phyloP scores from a whole-genome alignment of 1,140 invertebrate genomes.

The Listronotus bonariensis region DNA sequence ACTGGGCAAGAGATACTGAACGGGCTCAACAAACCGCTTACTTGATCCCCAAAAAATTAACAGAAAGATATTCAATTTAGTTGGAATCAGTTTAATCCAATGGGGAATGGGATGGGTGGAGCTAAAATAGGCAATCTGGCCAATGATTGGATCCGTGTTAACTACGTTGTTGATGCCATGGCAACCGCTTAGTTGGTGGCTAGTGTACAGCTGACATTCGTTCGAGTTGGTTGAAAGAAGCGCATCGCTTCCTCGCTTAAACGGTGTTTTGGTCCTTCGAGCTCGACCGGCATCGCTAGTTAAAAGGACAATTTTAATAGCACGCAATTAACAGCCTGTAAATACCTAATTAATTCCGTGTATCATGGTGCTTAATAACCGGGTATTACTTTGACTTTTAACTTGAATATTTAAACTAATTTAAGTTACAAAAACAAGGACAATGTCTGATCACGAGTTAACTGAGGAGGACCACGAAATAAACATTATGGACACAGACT shows the following conservation, averaged over 20 bases:
- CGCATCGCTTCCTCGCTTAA: constrained; percentile 9
- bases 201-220: constrained; percentile 47
- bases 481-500: constrained; percentile 60
- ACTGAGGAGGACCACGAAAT: constrained; percentile 55
- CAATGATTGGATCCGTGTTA: constrained; percentile 50
- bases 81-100: constrained; percentile 56
- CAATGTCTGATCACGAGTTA: constrained; percentile 54
- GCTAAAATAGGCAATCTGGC: constrained; percentile 48
- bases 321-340: not conserved
- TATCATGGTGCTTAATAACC: no score
- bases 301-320: not conserved
- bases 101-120: constrained; percentile 51
- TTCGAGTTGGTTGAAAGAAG: constrained; percentile 19
- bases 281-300: constrained; percentile 3
- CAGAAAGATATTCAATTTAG: constrained; percentile 57
- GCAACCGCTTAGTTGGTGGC: constrained; percentile 50
- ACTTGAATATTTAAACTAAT: not conserved
- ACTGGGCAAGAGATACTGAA: constrained; percentile 28
- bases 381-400: not conserved
- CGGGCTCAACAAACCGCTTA: constrained; percentile 44
- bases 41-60: constrained; percentile 53
- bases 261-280: constrained; percentile 7
- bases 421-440: constrained; percentile 37
- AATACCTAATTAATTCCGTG: not conserved
- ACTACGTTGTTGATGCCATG: constrained; percentile 52